Percentiles rank a stretch among this genome's conserved stretches.
Conservation (phyloP, 1,140 invertebrate genomes). For the Helicoverpa zea region DNA sequence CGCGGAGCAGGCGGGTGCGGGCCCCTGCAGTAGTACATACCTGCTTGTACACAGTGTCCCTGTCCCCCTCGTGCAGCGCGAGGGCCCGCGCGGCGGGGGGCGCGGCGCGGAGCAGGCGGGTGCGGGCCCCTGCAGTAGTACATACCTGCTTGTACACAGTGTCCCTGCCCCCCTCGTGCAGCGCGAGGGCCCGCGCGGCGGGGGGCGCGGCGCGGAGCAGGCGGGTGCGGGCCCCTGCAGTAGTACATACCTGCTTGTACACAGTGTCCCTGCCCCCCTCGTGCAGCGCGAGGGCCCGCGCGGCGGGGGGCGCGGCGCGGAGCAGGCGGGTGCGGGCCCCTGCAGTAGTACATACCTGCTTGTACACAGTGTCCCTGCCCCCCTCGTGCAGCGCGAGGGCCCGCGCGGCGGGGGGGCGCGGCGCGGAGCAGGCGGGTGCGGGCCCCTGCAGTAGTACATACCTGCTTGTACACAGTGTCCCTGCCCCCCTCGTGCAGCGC, state of each 20-base stretch:
- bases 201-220: constrained; percentile 87
- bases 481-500: constrained; percentile 92
- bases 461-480: constrained; percentile 91
- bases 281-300: no score
- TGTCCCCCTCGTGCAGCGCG: constrained; percentile 91
- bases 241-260: no score
- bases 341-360: constrained; percentile 80
- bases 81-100: constrained; percentile 93
- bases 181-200: constrained; percentile 91
- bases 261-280: no score
- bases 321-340: no score
- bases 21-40: constrained; percentile 51
- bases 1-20: no score
- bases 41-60: constrained; percentile 91
- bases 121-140: no score
- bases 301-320: constrained; percentile 68
- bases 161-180: constrained; percentile 92
- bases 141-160: constrained; percentile 90
- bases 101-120: constrained; percentile 68
- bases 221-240: no score
- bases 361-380: constrained; percentile 92
- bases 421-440: no score
- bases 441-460: constrained; percentile 21
- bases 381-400: constrained; percentile 92
- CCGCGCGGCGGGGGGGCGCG: constrained; percentile 92